Percentiles rank a stretch among this genome's conserved stretches.
These are phyloP conservation scores for Nyctereutes procyonoides DNA, from an alignment of 2,113 vertebrate genomes.

Conservation along the genomic window DNA sequence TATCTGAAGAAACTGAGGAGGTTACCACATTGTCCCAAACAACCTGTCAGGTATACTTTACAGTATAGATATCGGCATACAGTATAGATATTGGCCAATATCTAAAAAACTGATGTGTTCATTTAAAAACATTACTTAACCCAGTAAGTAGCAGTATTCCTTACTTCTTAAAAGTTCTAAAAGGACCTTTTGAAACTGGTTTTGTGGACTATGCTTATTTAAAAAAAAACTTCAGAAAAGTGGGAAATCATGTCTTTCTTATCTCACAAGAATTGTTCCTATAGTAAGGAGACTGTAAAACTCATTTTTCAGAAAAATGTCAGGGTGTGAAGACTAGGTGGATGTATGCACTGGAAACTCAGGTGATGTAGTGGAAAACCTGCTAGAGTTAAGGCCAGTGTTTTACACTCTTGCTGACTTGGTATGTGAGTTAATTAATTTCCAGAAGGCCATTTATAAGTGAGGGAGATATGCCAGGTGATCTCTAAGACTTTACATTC, in stretches of 20 bases:
- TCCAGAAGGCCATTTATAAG: neutral
- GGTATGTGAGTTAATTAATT: neutral
- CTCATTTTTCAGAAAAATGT: neutral
- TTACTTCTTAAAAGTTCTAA: neutral
- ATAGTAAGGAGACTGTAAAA: neutral
- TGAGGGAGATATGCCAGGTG: neutral
- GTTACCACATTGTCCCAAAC: neutral
- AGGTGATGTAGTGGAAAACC: neutral
- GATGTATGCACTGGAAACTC: neutral
- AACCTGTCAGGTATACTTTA: neutral
- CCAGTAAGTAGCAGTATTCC: neutral
- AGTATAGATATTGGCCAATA: neutral
- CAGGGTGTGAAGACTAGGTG: neutral
- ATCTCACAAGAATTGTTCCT: neutral
- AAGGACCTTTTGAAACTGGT: neutral
- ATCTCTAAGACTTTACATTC: neutral
- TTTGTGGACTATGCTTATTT: conserved; percentile 25
- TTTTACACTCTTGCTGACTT: neutral
- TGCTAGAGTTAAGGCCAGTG: neutral
- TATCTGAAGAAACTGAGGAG: neutral
- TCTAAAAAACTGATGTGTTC: conserved; percentile 17
- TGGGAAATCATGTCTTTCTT: neutral
- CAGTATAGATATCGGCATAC: no score
- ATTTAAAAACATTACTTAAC: neutral
- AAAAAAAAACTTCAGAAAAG: conserved; percentile 19